Base-by-base conservation (phyloP, 1,140 invertebrate genomes). In the Macrostomum lignano region DNA sequence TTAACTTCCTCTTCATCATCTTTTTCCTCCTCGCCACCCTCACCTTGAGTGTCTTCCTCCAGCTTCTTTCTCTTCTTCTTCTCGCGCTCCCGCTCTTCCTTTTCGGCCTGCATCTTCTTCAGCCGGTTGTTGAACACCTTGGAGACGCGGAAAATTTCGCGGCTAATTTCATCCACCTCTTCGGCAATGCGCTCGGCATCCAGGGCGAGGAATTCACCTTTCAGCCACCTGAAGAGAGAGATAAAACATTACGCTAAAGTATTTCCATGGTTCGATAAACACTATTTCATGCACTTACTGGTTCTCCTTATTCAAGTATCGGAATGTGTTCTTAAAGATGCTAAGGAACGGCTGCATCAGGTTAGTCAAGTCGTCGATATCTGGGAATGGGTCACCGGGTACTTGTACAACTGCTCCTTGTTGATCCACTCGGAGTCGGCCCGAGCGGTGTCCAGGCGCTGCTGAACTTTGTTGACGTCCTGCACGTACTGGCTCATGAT, bases 151-250 rank as follows among this genome's bases (percentile, higher is more conserved):
- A 60, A 55, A 67, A 75, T 43, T 68, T 73, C 65, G 41, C 57
- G 46, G 38, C 40, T 45, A 35, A 52, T 52, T 37, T 54, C 54
- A 33, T 57, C 52, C 4, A 50, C 46, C 32, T 55, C 48, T 17
- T 20, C 42, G 28, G 49, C 47, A 38, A 55, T 47, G 21, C 35
- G 32, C 17, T 54, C 48, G 6, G 69, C 67, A 46, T 75, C 65
- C 25, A 84, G 57, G 44, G 74, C 72, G 47, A 74, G 67, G 55
- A 84, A 84, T 2, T 70, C 66, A n/a, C 77, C 78, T 53, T 82
- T 72, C 63, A 81, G 68, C 73, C 76, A 84, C 29, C 52, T 57
- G n/a, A n/a, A n/a, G n/a, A n/a, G n/a, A n/a, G n/a, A n/a, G n/a
- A n/a, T n/a, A n/a, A n/a, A n/a, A n/a, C n/a, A n/a, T n/a, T n/a